These are phyloP conservation scores for Dynastes tityus DNA, from an alignment of 2,888 invertebrate genomes.

Conservation along the genomic window DNA sequence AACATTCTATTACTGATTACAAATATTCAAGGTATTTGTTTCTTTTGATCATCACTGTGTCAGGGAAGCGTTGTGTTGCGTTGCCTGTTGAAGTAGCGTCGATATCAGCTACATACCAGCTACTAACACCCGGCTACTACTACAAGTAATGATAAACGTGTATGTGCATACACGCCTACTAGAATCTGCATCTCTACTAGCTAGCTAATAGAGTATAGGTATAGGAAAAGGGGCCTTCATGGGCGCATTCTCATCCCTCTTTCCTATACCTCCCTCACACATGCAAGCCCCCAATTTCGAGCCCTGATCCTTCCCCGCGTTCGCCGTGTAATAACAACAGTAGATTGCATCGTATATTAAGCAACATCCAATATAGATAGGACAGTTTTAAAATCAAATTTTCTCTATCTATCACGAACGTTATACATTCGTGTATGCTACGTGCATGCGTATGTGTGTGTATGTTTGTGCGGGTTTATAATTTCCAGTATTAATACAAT, in stretches of 20 bases:
- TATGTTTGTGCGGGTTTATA: conserved; percentile 66
- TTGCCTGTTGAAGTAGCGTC: conserved; percentile 54
- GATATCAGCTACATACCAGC: conserved; percentile 52
- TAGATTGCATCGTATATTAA: conserved; percentile 72
- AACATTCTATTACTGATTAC: too few species aligned
- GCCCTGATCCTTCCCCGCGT: neutral
- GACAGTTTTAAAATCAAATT: conserved; percentile 72
- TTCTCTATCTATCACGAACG: conserved; percentile 70
- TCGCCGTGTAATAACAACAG: conserved; percentile 69
- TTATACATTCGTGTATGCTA: neutral
- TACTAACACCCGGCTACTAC: conserved; percentile 48
- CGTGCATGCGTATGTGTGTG: too few species aligned
- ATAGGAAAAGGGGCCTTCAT: conserved; percentile 31
- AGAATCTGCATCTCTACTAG: neutral
- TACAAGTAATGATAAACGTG: neutral
- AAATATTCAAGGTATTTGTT: too few species aligned
- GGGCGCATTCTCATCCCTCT: conserved; percentile 47
- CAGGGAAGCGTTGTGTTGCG: conserved; percentile 53
- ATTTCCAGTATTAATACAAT: conserved; percentile 71
- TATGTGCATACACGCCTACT: neutral
- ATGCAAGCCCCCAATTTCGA: neutral
- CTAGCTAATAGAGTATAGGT: conserved; percentile 16
- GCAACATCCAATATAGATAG: conserved; percentile 70
- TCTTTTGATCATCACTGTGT: too few species aligned
- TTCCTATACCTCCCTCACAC: neutral